Conservation (phyloP, 2,113 vertebrate species). For the Sylvia atricapilla region DNA sequence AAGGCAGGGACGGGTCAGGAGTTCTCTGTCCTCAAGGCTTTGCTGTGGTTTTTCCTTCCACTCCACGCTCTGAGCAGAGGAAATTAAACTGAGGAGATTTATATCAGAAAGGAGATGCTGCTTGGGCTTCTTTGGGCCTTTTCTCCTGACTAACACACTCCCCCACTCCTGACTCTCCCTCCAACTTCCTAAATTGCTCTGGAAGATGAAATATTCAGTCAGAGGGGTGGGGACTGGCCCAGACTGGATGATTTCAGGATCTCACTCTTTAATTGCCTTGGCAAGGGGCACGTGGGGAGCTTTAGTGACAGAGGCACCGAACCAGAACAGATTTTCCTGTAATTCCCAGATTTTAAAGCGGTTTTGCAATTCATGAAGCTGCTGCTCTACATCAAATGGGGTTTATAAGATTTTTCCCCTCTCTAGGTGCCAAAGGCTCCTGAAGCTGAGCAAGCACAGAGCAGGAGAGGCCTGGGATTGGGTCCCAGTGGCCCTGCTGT, state of each 20-base stretch:
- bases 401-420: not conserved
- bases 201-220: not conserved
- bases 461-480: not conserved
- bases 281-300: not conserved
- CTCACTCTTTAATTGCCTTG: slow-evolving; percentile 1
- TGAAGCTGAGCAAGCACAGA: not conserved
- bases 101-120: not conserved
- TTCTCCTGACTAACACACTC: not conserved
- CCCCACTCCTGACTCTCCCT: not conserved
- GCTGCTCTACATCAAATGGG: not conserved
- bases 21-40: slow-evolving; percentile 17
- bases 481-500: not conserved
- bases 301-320: slow-evolving; percentile 21
- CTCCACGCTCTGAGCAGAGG: not conserved
- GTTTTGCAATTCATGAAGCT: slow-evolving; percentile 46
- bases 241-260: not conserved
- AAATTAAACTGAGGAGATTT: slow-evolving; percentile 17
- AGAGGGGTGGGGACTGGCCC: not conserved
- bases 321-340: slow-evolving; percentile 13
- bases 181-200: not conserved
- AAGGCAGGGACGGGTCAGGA: slow-evolving; percentile 37
- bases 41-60: not conserved
- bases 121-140: not conserved
- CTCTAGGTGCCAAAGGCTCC: not conserved
- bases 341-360: slow-evolving; percentile 1